Evolutionary conservation across 2,113 vertebrate genomes (phyloP).

Genomic region (Pseudorhombus dupliciocellatus): DNA sequence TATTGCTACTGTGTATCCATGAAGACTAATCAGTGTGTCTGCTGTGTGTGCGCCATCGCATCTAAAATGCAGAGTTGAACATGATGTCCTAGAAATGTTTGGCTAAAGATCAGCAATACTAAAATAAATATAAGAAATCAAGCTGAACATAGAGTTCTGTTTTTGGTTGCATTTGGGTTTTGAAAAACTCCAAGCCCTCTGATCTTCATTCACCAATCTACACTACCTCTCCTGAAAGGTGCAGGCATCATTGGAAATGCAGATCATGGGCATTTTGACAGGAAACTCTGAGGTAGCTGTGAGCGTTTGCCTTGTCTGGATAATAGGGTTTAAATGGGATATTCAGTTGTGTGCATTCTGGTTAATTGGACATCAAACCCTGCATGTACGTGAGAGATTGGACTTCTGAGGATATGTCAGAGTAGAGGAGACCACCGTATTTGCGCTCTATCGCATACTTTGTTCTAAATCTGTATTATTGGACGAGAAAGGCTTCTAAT

Average conservation of each 20-base stretch:
- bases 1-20: background rate
- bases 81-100: background rate
- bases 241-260: conserved; percentile 56
- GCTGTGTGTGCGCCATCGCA: background rate
- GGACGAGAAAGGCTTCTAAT: conserved; percentile 73
- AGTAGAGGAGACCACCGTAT: conserved; percentile 60
- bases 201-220: conserved; percentile 4
- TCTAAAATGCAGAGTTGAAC: background rate
- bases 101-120: background rate
- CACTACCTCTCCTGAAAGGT: conserved; percentile 36
- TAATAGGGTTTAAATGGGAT: conserved; percentile 71
- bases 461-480: conserved; percentile 72
- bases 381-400: conserved; percentile 71
- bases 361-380: conserved; percentile 78
- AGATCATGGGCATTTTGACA: conserved; percentile 66
- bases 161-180: background rate
- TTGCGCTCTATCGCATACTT: conserved; percentile 73
- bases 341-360: conserved; percentile 72
- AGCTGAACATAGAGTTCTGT: background rate
- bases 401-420: conserved; percentile 71
- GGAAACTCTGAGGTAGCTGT: conserved; percentile 57
- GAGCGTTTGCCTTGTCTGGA: conserved; percentile 60
- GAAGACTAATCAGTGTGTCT: background rate
- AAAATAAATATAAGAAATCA: too few relatives aligned
- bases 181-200: conserved; percentile 15